Conservation (phyloP, 2,888 invertebrate genomes). For the Drosophila percnosoma region DNA sequence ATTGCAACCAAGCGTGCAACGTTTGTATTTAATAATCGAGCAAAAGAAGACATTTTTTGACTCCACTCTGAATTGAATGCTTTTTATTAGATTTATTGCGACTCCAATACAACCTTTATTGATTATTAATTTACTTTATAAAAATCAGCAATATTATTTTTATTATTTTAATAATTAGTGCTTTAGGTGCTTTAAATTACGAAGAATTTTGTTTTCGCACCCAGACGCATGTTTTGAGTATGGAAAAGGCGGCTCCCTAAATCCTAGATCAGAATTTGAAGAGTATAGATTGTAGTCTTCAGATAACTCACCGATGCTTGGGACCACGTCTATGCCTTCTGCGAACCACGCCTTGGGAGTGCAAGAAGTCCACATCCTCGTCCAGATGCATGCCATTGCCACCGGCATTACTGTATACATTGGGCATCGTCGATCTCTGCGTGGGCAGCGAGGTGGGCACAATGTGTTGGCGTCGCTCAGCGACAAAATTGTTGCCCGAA, state of each 20-base stretch:
- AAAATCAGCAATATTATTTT: not conserved
- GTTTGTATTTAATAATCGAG: not conserved
- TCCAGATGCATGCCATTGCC: slow-evolving; percentile 84
- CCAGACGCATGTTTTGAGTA: not conserved
- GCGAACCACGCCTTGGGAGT: slow-evolving; percentile 82
- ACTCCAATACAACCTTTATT: not conserved
- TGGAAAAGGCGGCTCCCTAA: not conserved
- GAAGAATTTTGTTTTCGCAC: not conserved
- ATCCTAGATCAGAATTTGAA: not conserved
- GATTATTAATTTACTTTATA: not conserved
- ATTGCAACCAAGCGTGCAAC: not conserved
- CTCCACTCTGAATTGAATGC: not conserved
- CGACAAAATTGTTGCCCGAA: slow-evolving; percentile 84
- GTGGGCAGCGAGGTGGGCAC: slow-evolving; percentile 83
- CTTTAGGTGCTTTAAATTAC: not conserved
- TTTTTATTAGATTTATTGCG: not conserved
- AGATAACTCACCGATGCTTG: slow-evolving; percentile 80
- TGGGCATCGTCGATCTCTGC: slow-evolving; percentile 83
- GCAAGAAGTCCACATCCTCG: slow-evolving; percentile 84
- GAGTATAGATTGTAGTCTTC: not conserved
- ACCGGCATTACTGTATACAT: slow-evolving; percentile 84
- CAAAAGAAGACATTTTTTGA: not conserved
- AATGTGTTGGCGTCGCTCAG: slow-evolving; percentile 82
- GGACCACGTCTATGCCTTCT: slow-evolving; percentile 82
- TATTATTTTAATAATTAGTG: not conserved